Evolutionary conservation across 2,888 invertebrate genomes (phyloP).

Genomic region (Tenthredo amoena): DNA sequence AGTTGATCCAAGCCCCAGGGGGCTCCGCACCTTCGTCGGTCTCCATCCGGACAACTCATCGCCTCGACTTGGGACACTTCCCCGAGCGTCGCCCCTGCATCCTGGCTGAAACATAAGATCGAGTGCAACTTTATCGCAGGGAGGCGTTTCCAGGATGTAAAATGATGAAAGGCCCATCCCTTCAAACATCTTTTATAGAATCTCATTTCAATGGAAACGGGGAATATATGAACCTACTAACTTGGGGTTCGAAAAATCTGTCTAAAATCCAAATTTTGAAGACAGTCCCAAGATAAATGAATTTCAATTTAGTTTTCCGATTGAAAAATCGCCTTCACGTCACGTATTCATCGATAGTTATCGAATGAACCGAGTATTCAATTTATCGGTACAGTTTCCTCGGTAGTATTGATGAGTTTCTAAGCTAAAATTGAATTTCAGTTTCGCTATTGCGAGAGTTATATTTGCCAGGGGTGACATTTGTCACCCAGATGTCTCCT

Average conservation of each 20-base stretch:
- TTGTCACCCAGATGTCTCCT: constrained; percentile 39
- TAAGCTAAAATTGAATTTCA: constrained; percentile 29
- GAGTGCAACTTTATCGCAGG: constrained; percentile 46
- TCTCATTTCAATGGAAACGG: not conserved
- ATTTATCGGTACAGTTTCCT: not conserved
- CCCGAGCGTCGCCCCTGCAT: constrained; percentile 67
- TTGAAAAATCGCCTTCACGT: not conserved
- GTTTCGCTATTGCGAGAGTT: constrained; percentile 4
- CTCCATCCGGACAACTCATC: constrained; percentile 76
- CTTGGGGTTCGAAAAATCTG: not conserved
- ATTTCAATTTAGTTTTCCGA: not conserved
- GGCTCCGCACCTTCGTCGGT: constrained; percentile 76
- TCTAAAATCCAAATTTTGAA: not conserved
- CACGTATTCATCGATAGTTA: not conserved
- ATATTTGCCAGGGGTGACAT: constrained; percentile 27
- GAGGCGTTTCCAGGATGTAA: constrained; percentile 27
- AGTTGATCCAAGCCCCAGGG: constrained; percentile 74
- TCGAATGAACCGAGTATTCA: constrained; percentile 3
- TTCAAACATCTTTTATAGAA: not conserved
- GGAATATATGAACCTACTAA: not conserved
- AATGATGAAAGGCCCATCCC: constrained; percentile 11
- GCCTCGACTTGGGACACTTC: constrained; percentile 67
- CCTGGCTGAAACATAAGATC: constrained; percentile 64
- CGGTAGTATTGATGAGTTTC: not conserved
- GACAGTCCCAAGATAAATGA: not conserved